Base-by-base conservation (phyloP, 2,113 vertebrate genomes). In the Pao palembangensis region DNA sequence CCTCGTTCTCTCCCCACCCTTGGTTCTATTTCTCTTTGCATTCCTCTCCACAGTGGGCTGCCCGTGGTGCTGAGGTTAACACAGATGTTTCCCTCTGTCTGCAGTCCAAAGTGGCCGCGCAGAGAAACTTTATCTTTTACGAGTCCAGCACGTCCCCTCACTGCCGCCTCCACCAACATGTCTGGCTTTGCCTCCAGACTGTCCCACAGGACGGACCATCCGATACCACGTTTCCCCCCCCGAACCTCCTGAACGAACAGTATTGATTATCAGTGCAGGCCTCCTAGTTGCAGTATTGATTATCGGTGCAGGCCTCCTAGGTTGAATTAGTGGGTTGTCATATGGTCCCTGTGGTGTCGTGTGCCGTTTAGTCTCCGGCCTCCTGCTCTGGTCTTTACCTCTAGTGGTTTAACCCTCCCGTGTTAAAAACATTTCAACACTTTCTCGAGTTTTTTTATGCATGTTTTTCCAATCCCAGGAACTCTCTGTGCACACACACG, bases 21-120 rank as follows among this genome's bases (percentile, higher is more conserved):
- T 70, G 42, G 64, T 41, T 81, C 64, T 75, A 41, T 85, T 71
- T 64, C 77, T 75, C 73, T 78, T 91, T 71, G 73, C 93, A 95
- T 97, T 98, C 95, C 94, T 94, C 90, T 87, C 66, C 89, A 75
- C 88, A 89, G 89, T 85, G 86, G 88, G 91, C 90, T 88, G 88
- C 93, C 90, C 60, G 60, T 93, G 92, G 93, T 92, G 84, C 91
- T 92, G 91, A 93, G 94, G 92, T 94, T 94, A 96, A 96, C 94
- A 92, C 91, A 95, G 95, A 96, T 96, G 94, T 95, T 94, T 93
- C 93, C 88, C 89, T 86, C 89, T 87, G 92, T 90, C 85, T 92
- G 89, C 87, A 88, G 88, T 85, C 89, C 85, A 83, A 78, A 87
- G 86, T 90, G 91, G 90, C 88, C 90, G 89, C 82, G 84, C 67